Percentiles rank a stretch among this genome's conserved stretches.
Evolutionary conservation across 92 coral and sea anemone species (phyloP).

Genomic region (Porites cylindrica): DNA sequence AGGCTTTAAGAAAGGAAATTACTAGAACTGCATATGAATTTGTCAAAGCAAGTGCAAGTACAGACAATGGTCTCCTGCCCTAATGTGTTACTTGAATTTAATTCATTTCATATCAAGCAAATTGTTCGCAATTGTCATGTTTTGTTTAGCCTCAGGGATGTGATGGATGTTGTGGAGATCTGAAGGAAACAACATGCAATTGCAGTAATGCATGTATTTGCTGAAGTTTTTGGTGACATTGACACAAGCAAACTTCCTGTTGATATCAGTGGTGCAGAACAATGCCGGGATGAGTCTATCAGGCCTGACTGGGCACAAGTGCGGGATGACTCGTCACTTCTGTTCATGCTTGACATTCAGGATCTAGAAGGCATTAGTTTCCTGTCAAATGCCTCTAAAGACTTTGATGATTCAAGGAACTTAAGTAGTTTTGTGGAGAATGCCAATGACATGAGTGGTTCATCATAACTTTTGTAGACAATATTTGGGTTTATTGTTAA

Average conservation of each 20-base stretch:
- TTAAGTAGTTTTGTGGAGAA: background rate
- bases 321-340: constrained; percentile 46
- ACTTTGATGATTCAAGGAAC: constrained; percentile 1
- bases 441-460: background rate
- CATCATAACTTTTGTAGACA: background rate
- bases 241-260: constrained; percentile 24
- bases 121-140: constrained; percentile 46
- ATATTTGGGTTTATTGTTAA: background rate
- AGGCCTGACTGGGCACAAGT: constrained; percentile 54
- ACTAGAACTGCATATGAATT: constrained; percentile 22
- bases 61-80: constrained; percentile 52
- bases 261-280: constrained; percentile 16
- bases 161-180: constrained; percentile 53
- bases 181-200: constrained; percentile 56
- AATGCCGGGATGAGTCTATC: constrained; percentile 26
- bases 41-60: constrained; percentile 16
- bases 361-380: constrained; percentile 1
- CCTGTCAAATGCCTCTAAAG: background rate
- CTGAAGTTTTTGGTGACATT: constrained; percentile 63
- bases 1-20: constrained; percentile 14
- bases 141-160: constrained; percentile 44
- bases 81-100: constrained; percentile 56
- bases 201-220: constrained; percentile 39
- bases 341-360: background rate
- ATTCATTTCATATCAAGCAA: constrained; percentile 33